A percentile compares a stretch with the other conserved stretches of the same genome.
phyloP scores from a whole-genome alignment of 2,888 invertebrate species.

The Biston stratarius region DNA sequence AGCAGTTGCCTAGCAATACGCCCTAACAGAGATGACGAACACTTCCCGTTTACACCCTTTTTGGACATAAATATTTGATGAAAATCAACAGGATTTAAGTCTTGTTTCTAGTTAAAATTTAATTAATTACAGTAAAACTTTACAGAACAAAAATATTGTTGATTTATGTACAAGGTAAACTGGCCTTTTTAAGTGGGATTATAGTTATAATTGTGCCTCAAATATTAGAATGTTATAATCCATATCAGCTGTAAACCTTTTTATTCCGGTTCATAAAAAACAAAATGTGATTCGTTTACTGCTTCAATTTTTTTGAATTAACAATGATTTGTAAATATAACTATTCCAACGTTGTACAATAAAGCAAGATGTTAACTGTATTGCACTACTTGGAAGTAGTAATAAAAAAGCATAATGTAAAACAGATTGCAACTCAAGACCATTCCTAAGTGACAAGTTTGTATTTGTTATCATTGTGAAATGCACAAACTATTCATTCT shows the following conservation, averaged over 20 bases:
- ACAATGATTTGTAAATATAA: slow-evolving; percentile 25
- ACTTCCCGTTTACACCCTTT: slow-evolving; percentile 49
- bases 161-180: slow-evolving; percentile 48
- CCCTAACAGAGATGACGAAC: slow-evolving; percentile 52
- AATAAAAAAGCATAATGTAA: slow-evolving; percentile 39
- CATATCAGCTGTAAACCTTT: slow-evolving; percentile 19
- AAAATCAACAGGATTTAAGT: slow-evolving; percentile 31
- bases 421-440: slow-evolving; percentile 48
- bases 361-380: slow-evolving; percentile 36
- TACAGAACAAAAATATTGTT: slow-evolving; percentile 39
- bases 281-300: not conserved
- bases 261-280: slow-evolving; percentile 9
- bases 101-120: slow-evolving; percentile 27
- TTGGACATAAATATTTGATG: slow-evolving; percentile 45
- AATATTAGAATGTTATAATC: slow-evolving; percentile 9
- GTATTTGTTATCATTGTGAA: slow-evolving; percentile 56
- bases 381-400: slow-evolving; percentile 26
- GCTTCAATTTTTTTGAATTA: slow-evolving; percentile 17
- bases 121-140: slow-evolving; percentile 30
- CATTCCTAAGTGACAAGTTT: slow-evolving; percentile 61
- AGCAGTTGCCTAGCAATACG: slow-evolving; percentile 77
- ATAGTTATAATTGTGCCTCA: slow-evolving; percentile 20
- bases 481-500: slow-evolving; percentile 66
- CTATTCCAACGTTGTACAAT: slow-evolving; percentile 33
- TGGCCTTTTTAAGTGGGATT: slow-evolving; percentile 42